Evolutionary conservation across 2,113 vertebrate genomes (phyloP), one percentile per base, ranked within the genome.

Genomic region (Elanoides forficatus): DNA sequence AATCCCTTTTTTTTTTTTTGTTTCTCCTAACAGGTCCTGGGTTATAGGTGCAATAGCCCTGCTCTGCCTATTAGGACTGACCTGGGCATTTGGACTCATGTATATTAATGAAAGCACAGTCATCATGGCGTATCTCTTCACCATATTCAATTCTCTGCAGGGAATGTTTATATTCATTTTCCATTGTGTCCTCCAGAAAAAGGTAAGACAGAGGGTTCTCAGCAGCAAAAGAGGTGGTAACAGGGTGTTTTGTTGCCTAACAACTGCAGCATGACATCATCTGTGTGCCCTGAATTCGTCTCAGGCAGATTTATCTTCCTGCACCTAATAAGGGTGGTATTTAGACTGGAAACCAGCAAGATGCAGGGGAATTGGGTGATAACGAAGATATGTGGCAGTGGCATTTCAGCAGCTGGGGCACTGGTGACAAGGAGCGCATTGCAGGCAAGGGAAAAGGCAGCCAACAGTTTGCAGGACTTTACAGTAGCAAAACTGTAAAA

Each of bases 111-210:
- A 99, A 98, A 99, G 99, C 98, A 99, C 99, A 66, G 99, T 99
- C 97, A 99, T 99, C 98, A 99, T 99, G 99, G 99, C 99, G 25
- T 99, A 99, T 97, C 99, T 99, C 97, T 99, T 99, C 98, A 99
- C 99, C 98, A 99, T 99, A 98, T 99, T 99, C 98, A 99, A 99
- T 99, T 99, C 99, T 97, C 99, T 99, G 82, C 99, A 99, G 98
- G 99, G 99, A 92, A 99, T 99, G 99, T 99, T 99, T 98, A 99
- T 99, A 98, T 99, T 99, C 98, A 99, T 99, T 98, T 99, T 99
- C 98, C 99, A 99, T 98, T 99, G 99, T 97, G 99, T 99, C 79
- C 99, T 99, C 94, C 99, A 99, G 98, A 99, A 99, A 97, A 99
- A 99, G 99, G 99, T 99, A 98, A 96, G 97, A 75, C 67, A 25